Conservation (phyloP, 23 tunicate species). For the Styela clava region DNA sequence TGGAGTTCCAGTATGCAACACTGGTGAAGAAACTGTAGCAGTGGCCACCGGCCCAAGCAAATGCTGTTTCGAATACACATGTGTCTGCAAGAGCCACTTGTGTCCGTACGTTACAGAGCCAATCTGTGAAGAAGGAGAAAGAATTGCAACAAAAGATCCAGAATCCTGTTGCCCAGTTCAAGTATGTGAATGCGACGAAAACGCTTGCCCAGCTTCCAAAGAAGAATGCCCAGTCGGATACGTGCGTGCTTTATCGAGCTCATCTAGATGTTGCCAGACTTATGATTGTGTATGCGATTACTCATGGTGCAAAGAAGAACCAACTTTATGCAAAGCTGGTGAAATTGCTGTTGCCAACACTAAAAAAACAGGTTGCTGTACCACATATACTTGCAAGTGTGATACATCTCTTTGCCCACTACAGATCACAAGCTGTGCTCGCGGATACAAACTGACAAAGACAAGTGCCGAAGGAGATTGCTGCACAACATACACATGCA, state of each 20-base stretch:
- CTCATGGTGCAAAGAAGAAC: conserved; percentile 1
- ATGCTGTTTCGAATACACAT: conserved; percentile 9
- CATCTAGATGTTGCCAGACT: conserved; percentile 1
- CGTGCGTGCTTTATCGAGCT: background rate
- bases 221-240: conserved; percentile 3
- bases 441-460: background rate
- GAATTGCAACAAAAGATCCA: background rate
- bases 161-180: conserved; percentile 18
- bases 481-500: background rate
- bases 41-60: background rate
- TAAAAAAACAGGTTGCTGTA: background rate
- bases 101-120: conserved; percentile 11
- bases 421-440: conserved; percentile 11
- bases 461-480: conserved; percentile 4
- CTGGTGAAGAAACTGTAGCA: conserved; percentile 13
- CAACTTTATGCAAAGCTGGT: background rate
- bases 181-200: conserved; percentile 10
- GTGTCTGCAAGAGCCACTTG: conserved; percentile 13
- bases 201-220: background rate
- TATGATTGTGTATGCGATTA: conserved; percentile 10
- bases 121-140: conserved; percentile 11
- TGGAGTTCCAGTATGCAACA: conserved; percentile 3
- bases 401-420: conserved; percentile 11
- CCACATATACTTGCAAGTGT: conserved; percentile 1
- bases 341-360: background rate